Evolutionary conservation across 1,140 invertebrate genomes (phyloP).

Genomic region (Frieseomelitta varia): DNA sequence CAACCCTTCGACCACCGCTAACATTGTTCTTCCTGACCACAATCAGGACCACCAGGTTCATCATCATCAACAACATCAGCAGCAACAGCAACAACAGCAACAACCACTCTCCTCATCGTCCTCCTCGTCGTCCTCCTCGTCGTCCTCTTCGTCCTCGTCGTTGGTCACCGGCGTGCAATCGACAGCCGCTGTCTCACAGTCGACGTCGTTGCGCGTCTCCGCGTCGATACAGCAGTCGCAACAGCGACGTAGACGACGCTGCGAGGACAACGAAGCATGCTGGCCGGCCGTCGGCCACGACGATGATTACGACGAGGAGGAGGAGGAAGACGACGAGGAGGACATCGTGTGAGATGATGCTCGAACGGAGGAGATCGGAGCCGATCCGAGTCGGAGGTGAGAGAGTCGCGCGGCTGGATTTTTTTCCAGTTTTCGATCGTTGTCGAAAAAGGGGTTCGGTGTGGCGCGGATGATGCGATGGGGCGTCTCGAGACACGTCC

Average conservation of each 20-base stretch:
- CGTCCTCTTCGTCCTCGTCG: background rate
- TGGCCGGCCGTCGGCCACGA: slow-evolving; percentile 65
- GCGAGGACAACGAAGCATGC: slow-evolving; percentile 46
- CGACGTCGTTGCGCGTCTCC: slow-evolving; percentile 19
- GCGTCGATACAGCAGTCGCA: background rate
- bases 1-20: slow-evolving; percentile 9
- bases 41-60: background rate
- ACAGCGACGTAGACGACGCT: slow-evolving; percentile 24
- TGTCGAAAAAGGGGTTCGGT: slow-evolving; percentile 5
- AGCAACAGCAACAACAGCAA: background rate
- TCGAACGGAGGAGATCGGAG: background rate
- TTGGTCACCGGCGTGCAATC: background rate
- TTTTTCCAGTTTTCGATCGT: background rate
- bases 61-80: background rate
- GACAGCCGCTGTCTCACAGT: background rate
- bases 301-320: slow-evolving; percentile 66
- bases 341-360: slow-evolving; percentile 46
- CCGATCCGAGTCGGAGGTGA: background rate
- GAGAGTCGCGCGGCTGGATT: background rate
- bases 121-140: slow-evolving; percentile 4
- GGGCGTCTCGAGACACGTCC: background rate
- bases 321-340: slow-evolving; percentile 70
- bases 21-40: background rate
- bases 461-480: background rate
- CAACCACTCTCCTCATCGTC: background rate